These are phyloP conservation scores for Pollimyrus isidori DNA, from an alignment of 2,113 vertebrate genomes.

Conservation along the genomic window DNA sequence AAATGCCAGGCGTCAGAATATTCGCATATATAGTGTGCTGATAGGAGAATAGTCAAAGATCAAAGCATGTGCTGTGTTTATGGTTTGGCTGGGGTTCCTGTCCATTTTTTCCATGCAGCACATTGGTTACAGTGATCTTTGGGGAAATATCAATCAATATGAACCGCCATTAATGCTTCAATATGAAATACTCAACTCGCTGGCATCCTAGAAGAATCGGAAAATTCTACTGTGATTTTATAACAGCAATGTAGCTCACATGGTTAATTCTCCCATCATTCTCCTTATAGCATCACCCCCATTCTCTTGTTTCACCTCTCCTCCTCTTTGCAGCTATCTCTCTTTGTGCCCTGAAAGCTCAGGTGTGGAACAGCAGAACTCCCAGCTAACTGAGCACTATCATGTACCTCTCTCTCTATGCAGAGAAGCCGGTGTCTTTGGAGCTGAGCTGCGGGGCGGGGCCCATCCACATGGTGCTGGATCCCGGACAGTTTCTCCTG, in stretches of 20 bases:
- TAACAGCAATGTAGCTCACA: not conserved
- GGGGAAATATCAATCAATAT: not conserved
- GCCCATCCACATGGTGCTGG: slow-evolving; percentile 73
- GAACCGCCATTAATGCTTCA: not conserved
- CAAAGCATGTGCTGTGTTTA: not conserved
- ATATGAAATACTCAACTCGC: not conserved
- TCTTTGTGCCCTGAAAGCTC: not conserved
- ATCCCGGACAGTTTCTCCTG: slow-evolving; percentile 63
- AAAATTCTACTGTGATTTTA: not conserved
- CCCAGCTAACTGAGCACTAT: not conserved
- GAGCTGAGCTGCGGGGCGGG: slow-evolving; percentile 82
- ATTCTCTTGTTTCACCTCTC: not conserved
- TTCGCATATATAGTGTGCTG: not conserved
- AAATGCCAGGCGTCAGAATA: not conserved
- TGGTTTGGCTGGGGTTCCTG: not conserved
- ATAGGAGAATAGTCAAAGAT: not conserved
- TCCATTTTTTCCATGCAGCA: not conserved
- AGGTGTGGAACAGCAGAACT: not conserved
- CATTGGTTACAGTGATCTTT: not conserved
- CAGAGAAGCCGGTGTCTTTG: slow-evolving; percentile 71
- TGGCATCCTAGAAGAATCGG: not conserved
- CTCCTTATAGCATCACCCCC: not conserved
- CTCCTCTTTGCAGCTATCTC: not conserved
- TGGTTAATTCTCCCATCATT: not conserved
- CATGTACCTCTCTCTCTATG: not conserved